Evolutionary conservation across 2,888 invertebrate species (phyloP), one percentile per base, ranked within the genome.

Genomic region (Halocaridina rubra): DNA sequence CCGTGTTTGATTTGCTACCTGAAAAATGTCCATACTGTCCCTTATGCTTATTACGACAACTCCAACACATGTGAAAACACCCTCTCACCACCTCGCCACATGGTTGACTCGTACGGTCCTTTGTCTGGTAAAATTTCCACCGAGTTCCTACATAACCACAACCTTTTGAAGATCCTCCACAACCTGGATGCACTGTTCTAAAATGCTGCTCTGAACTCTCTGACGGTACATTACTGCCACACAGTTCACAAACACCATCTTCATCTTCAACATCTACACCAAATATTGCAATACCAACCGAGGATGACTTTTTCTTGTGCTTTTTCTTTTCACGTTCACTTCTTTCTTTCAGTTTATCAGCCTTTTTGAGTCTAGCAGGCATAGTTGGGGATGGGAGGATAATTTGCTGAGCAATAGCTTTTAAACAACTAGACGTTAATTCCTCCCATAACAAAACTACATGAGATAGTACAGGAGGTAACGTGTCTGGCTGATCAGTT

Each of bases 61-160:
- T 93, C 90, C 97, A 97, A 91, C 99, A 99, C 90, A 97, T 94
- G 32, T 98, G 93, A 91, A 98, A 98, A 96, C 97, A 97, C 1
- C 95, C 95, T 39, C 95, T 93, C 30, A 96, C 96, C 2, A 96
- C 96, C 90, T 96, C 96, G 59, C 97, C 97, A 90, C 97, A 97
- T 1, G 84, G 87, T 27, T 86, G 81, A 22, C 74, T 75, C 22
- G 81, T 64, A 16, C 84, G 72, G 46, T 85, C 88, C 67, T 87
- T 81, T 53, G 85, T 80, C 8, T 84, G 86, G 80, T 86, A 87
- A 24, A 84, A 75, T 32, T 87, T 86, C 84, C 84, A 86, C 19
- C 80, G 80, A 90, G 95, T 95, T 2, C 96, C 97, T 91, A 98
- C 98, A 92, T 97, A 98, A 0, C 98, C 98, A 90, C 95, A 95